Base-by-base conservation (phyloP, 2,113 vertebrate species). In the Neodon shergylaensis region DNA sequence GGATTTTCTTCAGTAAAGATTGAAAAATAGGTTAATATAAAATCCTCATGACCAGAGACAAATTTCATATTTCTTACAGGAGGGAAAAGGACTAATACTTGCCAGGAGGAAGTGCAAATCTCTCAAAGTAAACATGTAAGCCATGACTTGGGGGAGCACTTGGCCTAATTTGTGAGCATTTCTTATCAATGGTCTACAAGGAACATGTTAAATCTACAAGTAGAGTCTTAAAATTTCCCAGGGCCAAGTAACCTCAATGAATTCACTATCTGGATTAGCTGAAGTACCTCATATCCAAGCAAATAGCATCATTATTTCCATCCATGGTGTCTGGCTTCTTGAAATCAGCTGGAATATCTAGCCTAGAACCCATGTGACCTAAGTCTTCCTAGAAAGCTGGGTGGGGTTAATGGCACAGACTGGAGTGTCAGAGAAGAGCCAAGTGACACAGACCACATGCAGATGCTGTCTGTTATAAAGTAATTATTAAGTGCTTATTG, bases 21-120 rank as follows among this genome's bases (percentile, higher is more conserved):
- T 97, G 91, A 98, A 98, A 98, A 98, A 97, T 93, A 97, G 93
- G 81, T 98, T 97, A 97, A 97, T 98, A 97, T 95, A 96, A 98
- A 97, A 97, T 94, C 94, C 92, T 96, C 97, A 95, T 92, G 91
- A 94, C 97, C 94, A 72, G 94, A 97, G 91, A 98, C 95, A 97
- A 96, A 98, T 96, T 97, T 98, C 78, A 94, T 97, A 96, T 92
- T 98, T 98, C 88, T 96, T 97, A 91, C 5, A 96, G 85, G 70
- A 90, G 94, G 31, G 39, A 94, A n/a, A 96, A 36, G 26, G 78
- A 96, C 92, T 61, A 91, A 96, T 85, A 88, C 58, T 96, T 92
- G 94, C 88, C 61, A 65, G 19, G 11, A 95, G 95, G 92, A 97
- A 97, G 1, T 96, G 82, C 86, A 98, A 98, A 95, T 95, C 97